Evolutionary conservation across 2,888 invertebrate species (phyloP).

Genomic region (Synanthedon myopaeformis): DNA sequence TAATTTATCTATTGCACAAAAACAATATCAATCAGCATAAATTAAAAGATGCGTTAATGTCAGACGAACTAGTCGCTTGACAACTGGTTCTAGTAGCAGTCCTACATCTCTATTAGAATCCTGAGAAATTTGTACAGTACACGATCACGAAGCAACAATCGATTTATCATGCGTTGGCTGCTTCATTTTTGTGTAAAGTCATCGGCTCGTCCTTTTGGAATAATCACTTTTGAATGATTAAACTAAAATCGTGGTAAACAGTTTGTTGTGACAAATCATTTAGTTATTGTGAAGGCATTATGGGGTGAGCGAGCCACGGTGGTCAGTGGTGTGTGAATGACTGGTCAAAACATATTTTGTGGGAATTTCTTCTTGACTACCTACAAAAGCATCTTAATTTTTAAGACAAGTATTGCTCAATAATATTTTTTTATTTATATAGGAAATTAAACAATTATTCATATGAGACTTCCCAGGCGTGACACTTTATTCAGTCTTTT

Average conservation of each 20-base stretch:
- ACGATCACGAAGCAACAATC: conserved; percentile 20
- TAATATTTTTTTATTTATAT: no score
- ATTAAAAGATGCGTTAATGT: no score
- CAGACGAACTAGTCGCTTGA: no score
- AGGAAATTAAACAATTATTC: no score
- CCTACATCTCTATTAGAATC: conserved; percentile 4
- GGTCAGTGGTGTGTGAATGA: conserved; percentile 24
- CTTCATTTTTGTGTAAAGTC: conserved; percentile 30
- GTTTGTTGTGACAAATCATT: conserved; percentile 23
- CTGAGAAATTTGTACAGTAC: conserved; percentile 8
- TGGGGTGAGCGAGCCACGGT: conserved; percentile 14
- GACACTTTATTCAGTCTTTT: no score
- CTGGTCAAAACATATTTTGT: conserved; percentile 24
- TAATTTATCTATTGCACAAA: no score
- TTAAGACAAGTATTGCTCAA: no score
- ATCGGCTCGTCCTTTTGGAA: conserved; percentile 23
- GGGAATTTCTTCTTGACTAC: conserved; percentile 23
- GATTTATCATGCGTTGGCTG: conserved; percentile 29
- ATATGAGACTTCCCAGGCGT: no score
- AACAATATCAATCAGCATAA: no score
- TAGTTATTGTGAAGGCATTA: conserved; percentile 6
- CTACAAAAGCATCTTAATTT: no score
- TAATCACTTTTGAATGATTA: conserved; percentile 14
- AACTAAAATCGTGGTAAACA: conserved; percentile 10
- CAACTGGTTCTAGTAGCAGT: no score